phyloP scores from a whole-genome alignment of 2,888 invertebrate species.

The Diloba caeruleocephala region DNA sequence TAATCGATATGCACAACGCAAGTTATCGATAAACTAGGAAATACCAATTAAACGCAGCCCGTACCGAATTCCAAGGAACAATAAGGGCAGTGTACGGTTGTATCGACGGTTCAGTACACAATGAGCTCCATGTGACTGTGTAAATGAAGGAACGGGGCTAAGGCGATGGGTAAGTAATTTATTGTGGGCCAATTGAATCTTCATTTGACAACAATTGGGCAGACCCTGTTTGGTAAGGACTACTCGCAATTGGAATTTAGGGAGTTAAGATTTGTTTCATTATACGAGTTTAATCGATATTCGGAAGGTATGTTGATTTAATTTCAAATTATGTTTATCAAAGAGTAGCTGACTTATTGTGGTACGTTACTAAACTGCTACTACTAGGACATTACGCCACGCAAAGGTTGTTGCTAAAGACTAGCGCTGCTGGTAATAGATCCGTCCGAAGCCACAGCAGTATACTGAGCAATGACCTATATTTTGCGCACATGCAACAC shows the following conservation, averaged over 20 bases:
- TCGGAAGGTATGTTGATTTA: constrained; percentile 35
- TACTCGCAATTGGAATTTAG: constrained; percentile 56
- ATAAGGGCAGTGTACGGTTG: constrained; percentile 67
- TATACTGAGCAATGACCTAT: no score
- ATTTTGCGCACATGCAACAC: no score
- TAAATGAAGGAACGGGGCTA: constrained; percentile 75
- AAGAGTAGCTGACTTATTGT: constrained; percentile 27
- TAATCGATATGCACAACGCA: constrained; percentile 50
- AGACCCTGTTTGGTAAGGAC: constrained; percentile 67
- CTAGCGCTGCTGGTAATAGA: no score
- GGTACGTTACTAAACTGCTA: constrained; percentile 5
- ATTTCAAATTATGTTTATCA: constrained; percentile 36
- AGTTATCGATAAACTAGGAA: constrained; percentile 56
- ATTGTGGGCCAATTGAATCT: constrained; percentile 85
- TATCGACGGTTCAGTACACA: constrained; percentile 64
- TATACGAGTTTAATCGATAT: constrained; percentile 49
- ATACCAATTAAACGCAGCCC: constrained; percentile 67
- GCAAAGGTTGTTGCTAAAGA: no score
- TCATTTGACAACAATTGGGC: constrained; percentile 86
- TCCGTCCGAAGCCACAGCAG: no score
- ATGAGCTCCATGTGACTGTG: constrained; percentile 66
- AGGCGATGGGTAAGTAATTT: constrained; percentile 67
- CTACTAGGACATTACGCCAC: no score
- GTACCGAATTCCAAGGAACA: constrained; percentile 69
- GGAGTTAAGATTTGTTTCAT: constrained; percentile 68